These are phyloP conservation scores for Zosterops japonicus DNA, from an alignment of 2,113 vertebrate genomes.

Conservation along the genomic window DNA sequence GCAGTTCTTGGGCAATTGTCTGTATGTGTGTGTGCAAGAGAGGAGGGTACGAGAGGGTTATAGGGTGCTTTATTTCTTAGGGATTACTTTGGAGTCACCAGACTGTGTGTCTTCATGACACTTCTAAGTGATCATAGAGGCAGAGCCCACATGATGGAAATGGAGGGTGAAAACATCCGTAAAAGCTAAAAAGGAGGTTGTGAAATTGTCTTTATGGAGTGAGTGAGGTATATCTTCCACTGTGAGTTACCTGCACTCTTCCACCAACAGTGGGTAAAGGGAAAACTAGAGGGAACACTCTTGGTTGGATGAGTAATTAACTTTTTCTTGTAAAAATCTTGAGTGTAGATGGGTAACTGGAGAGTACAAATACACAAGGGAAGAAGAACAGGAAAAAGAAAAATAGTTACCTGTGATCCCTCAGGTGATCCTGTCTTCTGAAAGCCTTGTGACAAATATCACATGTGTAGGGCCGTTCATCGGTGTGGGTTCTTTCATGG, in stretches of 20 bases:
- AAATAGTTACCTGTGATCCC: slow-evolving; percentile 87
- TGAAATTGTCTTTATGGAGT: background rate
- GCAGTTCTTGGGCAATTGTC: rapidly evolving
- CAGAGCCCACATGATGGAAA: background rate
- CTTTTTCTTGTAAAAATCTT: background rate
- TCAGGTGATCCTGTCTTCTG: slow-evolving; percentile 95
- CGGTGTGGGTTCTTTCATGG: slow-evolving; percentile 96
- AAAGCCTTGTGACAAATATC: slow-evolving; percentile 99
- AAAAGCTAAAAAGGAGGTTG: background rate
- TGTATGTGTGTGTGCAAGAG: rapidly evolving
- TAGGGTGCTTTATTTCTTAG: background rate
- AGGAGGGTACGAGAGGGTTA: rapidly evolving
- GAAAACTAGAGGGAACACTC: background rate
- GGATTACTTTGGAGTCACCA: background rate
- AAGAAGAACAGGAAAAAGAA: background rate
- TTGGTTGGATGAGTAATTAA: rapidly evolving
- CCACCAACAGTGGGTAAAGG: background rate
- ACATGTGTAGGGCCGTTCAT: slow-evolving; percentile 95
- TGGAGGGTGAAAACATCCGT: rapidly evolving
- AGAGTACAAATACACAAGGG: background rate
- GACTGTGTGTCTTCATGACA: background rate
- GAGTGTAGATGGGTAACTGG: rapidly evolving
- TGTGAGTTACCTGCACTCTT: background rate
- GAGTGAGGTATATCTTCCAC: background rate
- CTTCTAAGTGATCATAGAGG: background rate